Evolutionary conservation across 2,888 invertebrate genomes (phyloP), one percentile per base, ranked within the genome.

Genomic region (Seira ritae): DNA sequence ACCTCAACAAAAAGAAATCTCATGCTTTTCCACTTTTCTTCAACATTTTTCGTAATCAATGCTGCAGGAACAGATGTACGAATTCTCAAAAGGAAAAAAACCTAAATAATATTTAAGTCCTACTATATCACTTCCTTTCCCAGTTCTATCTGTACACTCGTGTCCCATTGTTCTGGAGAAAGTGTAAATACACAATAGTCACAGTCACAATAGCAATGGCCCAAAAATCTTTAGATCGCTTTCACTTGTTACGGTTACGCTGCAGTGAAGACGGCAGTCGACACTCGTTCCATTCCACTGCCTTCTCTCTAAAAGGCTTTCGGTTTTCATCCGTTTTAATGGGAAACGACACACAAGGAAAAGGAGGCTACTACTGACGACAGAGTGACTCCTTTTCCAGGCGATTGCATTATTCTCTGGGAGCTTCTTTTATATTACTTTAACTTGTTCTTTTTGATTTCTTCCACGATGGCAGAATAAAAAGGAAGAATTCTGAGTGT

Each of bases 41-140:
- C 3, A 12, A 12, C 55, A 8, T 3, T 55, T 55, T 55, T 55
- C 15, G 17, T 55, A 55, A 55, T 55, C 55, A 55, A 55, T 17
- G 55, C 15, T n/a, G 55, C 12, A 15, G 55, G 55, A 55, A 55
- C 55, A 55, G 55, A 55, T 55, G 55, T 55, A 55, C 17, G 55
- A 17, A 55, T 55, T 55, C 55, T 15, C 55, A 55, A 12, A n/a
- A 55, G 55, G 17, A 55, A 55, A 55, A 55, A 55, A 55, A 31
- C 31, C 2, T 31, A 31, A 31, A 31, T 31, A 31, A 31, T 4
- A 8, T 31, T 31, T 4, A 31, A 31, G 31, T 31, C 31, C 31
- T 31, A 31, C 31, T 31, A 31, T 31, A 31, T 31, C 31, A 31
- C 31, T 31, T 31, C 8, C 31, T 31, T n/a, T n/a, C n/a, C 31